Percentiles rank a stretch among this genome's conserved stretches.
Conservation (phyloP, 2,888 invertebrate genomes). For the Hirtodrosophila confusa region DNA sequence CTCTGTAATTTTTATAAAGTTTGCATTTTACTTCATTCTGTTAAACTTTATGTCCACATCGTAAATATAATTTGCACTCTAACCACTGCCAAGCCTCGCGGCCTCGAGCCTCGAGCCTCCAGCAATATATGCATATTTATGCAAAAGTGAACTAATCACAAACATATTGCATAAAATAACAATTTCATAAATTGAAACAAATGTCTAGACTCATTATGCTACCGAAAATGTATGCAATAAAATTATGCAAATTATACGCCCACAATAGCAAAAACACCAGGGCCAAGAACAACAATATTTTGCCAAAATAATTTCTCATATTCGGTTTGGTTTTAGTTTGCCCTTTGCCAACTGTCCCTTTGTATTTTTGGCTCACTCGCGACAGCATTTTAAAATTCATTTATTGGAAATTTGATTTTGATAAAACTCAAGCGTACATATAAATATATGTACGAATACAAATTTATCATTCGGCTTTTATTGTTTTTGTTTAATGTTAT, state of each 20-base stretch:
- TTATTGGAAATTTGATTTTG: constrained; percentile 37
- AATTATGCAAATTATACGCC: constrained; percentile 69
- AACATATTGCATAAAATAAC: constrained; percentile 77
- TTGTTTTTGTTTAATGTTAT: constrained; percentile 5
- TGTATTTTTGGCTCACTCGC: constrained; percentile 24
- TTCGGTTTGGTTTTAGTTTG: constrained; percentile 23
- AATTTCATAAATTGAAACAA: constrained; percentile 72
- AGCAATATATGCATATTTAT: constrained; percentile 58
- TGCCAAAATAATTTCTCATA: constrained; percentile 30
- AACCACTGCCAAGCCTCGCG: not conserved
- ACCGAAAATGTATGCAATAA: constrained; percentile 62
- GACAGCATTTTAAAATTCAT: constrained; percentile 37
- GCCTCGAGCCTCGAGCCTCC: not conserved
- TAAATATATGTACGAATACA: constrained; percentile 1
- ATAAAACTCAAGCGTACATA: constrained; percentile 1
- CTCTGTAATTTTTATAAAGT: constrained; percentile 55
- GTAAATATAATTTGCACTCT: constrained; percentile 23
- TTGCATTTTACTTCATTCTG: constrained; percentile 42
- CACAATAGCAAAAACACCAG: constrained; percentile 12
- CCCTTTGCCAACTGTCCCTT: constrained; percentile 19
- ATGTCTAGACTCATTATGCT: constrained; percentile 77
- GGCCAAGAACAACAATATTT: constrained; percentile 27
- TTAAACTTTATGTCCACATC: constrained; percentile 33
- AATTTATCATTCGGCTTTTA: constrained; percentile 8
- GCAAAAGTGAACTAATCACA: constrained; percentile 70